Base-by-base conservation (phyloP, 2,797 vertebrate genomes). In the Hipposideros larvatus region DNA sequence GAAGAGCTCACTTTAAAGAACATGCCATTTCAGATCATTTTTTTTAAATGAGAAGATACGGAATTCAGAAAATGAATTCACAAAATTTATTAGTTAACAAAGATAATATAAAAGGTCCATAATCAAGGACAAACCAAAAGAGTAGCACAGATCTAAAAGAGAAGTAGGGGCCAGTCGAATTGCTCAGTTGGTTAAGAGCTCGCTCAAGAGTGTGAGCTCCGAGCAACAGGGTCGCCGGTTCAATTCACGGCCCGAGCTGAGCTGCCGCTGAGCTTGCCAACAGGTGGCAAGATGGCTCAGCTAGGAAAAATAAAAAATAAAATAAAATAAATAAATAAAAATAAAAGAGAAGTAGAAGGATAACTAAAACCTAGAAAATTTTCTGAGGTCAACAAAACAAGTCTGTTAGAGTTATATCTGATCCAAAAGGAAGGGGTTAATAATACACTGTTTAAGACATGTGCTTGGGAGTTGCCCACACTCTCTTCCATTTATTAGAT, bases 61-160 rank as follows among this genome's bases (percentile, higher is more conserved):
- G 61, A 61, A 55, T 55, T 37, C 21, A 61, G 59, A 88, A 95
- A 95, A 91, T 18, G 22, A 94, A 79, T 70, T 34, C 53, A 94
- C 26, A 92, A 90, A 24, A 7, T 61, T 68, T 77, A 14, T 61
- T 61, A 78, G 79, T 82, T 95, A 89, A 92, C 3, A 26, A 84
- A 53, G n/a, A 65, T 59, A 95, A 71, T 57, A 82, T n/a, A 14
- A 91, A 92, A 75, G 24, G 71, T 9, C 37, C 18, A 70, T 31
- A 85, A 83, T 53, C 48, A 96, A 66, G 74, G 71, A 92, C 18
- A 85, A 82, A 90, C 63, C 43, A 41, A 87, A 84, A 91, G 22
- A 74, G 15, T 26, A 79, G 18, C 24, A 59, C 0, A 70, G 65
- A 65, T 87, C 55, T 87, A 84, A 92, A 93, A 75, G 19, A 83